Conservation (phyloP, 30 jellyfish, hydroid and myxozoan genomes). For the Aurelia aurita region DNA sequence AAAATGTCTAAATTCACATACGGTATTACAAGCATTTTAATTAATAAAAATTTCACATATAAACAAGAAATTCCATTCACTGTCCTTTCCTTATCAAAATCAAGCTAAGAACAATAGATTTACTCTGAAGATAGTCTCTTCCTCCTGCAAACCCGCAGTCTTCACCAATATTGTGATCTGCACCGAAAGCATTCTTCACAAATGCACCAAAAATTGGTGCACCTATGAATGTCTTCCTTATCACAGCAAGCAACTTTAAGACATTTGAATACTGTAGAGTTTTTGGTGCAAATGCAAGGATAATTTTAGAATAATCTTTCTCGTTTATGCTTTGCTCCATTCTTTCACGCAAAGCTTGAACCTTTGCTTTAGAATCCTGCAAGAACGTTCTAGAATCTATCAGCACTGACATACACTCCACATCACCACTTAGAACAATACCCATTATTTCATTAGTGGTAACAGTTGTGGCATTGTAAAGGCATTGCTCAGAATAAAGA, state of each 20-base stretch:
- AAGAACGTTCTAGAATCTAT: neutral
- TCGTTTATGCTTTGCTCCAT: neutral
- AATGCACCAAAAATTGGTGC: constrained; percentile 32
- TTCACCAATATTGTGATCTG: constrained; percentile 4
- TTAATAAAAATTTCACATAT: too few relatives aligned
- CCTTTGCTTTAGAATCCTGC: neutral
- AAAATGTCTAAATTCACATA: too few relatives aligned
- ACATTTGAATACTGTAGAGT: constrained; percentile 1
- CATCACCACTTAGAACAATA: constrained; percentile 44
- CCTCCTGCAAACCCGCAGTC: constrained; percentile 21
- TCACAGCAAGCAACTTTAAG: neutral
- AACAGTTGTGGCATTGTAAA: neutral
- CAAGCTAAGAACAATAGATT: constrained; percentile 14
- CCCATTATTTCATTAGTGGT: constrained; percentile 53
- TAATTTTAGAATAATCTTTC: neutral
- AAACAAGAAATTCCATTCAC: too few relatives aligned
- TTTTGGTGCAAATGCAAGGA: constrained; percentile 12
- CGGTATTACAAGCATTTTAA: too few relatives aligned
- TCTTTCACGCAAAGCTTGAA: neutral
- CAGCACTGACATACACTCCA: constrained; percentile 18
- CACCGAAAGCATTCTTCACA: constrained; percentile 41
- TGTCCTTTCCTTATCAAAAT: neutral
- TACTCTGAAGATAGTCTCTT: constrained; percentile 41
- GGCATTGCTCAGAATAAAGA: constrained; percentile 11
- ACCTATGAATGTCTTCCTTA: neutral